phyloP scores from a whole-genome alignment of 2,888 invertebrate genomes.

The Lepeophtheirus nordmannii region DNA sequence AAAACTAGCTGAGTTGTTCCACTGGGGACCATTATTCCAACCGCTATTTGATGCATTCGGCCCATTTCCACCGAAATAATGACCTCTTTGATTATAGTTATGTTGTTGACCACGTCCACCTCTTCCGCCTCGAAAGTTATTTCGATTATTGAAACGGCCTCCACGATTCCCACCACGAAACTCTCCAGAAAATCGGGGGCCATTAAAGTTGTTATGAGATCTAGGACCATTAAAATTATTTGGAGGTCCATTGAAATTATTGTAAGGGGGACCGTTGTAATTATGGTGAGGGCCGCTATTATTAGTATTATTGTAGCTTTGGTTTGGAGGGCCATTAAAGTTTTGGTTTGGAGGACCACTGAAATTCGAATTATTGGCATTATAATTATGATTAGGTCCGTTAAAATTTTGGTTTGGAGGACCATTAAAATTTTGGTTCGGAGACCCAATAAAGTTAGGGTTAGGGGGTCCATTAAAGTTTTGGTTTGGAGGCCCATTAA shows the following conservation, averaged over 20 bases:
- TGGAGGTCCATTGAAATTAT: background rate
- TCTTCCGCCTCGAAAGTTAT: background rate
- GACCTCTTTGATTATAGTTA: background rate
- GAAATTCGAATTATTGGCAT: background rate
- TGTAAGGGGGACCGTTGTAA: background rate
- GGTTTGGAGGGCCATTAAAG: constrained; percentile 5
- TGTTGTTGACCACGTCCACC: background rate
- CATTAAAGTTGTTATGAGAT: background rate
- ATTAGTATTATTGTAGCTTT: background rate
- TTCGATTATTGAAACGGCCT: background rate
- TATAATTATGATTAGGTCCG: background rate
- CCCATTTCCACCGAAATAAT: background rate
- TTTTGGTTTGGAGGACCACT: background rate
- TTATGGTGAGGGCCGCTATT: background rate
- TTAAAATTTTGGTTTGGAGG: background rate
- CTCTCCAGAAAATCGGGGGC: background rate
- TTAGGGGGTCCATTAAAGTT: background rate
- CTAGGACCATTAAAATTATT: background rate
- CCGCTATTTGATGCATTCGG: background rate
- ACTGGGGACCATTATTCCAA: background rate
- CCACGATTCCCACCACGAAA: background rate
- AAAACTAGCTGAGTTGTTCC: background rate
- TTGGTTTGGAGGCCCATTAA: background rate
- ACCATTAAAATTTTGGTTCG: background rate
- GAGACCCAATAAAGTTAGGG: background rate